Conservation (phyloP, 2,888 invertebrate genomes). For the Melinopterus prodromus region DNA sequence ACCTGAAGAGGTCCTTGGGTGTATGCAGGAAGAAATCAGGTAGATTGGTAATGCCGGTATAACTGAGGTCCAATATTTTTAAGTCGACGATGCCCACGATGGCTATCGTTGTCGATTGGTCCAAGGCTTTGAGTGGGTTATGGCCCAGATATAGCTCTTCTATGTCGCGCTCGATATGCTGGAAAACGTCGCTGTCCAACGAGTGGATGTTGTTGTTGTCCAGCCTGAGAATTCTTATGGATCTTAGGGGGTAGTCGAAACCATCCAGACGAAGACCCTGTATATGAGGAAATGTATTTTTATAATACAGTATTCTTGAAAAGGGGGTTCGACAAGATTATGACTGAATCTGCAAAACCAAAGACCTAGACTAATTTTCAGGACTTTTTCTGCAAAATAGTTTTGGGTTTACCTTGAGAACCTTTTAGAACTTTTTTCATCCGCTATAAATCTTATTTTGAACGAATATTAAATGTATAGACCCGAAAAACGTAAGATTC, state of each 20-base stretch:
- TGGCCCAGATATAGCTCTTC: conserved; percentile 73
- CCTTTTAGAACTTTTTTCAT: too few species aligned
- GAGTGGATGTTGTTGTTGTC: conserved; percentile 76
- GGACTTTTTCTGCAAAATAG: too few species aligned
- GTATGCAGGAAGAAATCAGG: conserved; percentile 74
- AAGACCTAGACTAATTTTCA: too few species aligned
- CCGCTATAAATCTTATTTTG: too few species aligned
- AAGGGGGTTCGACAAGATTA: too few species aligned
- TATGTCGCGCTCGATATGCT: conserved; percentile 72
- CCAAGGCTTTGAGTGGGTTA: conserved; percentile 78
- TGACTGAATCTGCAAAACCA: too few species aligned
- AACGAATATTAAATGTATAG: too few species aligned
- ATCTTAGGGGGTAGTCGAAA: conserved; percentile 67
- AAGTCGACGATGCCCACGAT: conserved; percentile 70
- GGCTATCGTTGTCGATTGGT: conserved; percentile 70
- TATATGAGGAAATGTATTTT: conserved; percentile 44
- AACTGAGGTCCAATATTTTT: conserved; percentile 77
- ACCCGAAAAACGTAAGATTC: too few species aligned
- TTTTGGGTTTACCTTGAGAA: too few species aligned
- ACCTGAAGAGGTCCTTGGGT: conserved; percentile 68
- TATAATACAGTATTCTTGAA: not conserved
- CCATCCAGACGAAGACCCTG: conserved; percentile 69
- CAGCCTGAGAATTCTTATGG: conserved; percentile 69
- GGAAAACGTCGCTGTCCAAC: conserved; percentile 77
- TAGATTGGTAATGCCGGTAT: conserved; percentile 69